Evolutionary conservation across 2,113 vertebrate species (phyloP), one percentile per base, ranked within the genome.

Genomic region (Dendropsophus ebraccatus): DNA sequence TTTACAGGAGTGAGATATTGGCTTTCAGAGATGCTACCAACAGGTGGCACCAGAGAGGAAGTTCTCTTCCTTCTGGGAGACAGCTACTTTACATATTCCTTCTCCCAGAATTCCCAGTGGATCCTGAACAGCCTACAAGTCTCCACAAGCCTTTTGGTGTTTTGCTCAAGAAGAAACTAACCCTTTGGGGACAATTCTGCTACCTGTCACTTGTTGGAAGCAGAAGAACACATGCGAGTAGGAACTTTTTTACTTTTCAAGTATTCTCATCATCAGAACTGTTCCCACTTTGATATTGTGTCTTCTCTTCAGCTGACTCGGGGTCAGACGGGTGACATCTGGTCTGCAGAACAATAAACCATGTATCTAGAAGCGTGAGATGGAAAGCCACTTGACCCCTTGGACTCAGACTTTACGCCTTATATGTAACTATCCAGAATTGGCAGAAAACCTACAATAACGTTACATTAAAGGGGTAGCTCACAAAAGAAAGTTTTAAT

Each of bases 291-390:
- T 60, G 7, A n/a, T 23, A n/a, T 23, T 17, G 30, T 32, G 25
- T 54, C 8, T 80, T 11, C 32, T 17, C 17, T 5, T 54, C 28
- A 5, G 54, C 32, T 5, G 35, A 62, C 14, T 14, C 30, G 9
- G 37, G 35, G 58, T 81, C 78, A 45, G 78, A 62, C 32, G 17
- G 54, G 45, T 65, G 58, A 62, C 54, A 81, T 62, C 78, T 81
- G 78, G 37, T 28, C 56, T 62, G 12, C 78, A 45, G 32, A 5
- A 69, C n/a, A 32, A 62, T 13, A 41, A 41, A 45, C 56, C 0
- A 25, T 50, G 45, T 37, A 41, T 45, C 12, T 25, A 25, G 45
- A 49, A 25, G 37, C 0, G 11, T 17, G 56, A 25, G 58, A 81
- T 17, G n/a, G n/a, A 65, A n/a, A 45, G 78, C 23, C 78, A 45